Evolutionary conservation across 2,113 vertebrate genomes (phyloP).

Genomic region (Hassar affinis): DNA sequence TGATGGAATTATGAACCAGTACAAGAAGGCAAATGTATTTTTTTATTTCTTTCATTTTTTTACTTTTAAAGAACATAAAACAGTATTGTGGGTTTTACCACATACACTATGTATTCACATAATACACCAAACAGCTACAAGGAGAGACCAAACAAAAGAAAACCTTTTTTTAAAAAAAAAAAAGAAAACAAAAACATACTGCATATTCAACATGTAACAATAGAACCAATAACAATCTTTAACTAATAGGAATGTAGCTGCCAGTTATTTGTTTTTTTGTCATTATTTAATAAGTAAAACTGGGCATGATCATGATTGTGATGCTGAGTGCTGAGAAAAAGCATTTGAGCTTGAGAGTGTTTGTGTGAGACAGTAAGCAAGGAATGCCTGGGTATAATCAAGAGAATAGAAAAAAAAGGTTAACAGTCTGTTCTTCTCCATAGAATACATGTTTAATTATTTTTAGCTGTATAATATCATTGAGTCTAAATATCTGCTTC

Average conservation of each 20-base stretch:
- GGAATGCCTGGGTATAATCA: constrained; percentile 46
- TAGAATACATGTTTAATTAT: constrained; percentile 61
- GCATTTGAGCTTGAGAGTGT: constrained; percentile 50
- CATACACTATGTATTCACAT: constrained; percentile 85
- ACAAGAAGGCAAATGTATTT: neutral
- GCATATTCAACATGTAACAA: constrained; percentile 79
- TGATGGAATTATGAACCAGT: neutral
- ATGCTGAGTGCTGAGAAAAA: constrained; percentile 48
- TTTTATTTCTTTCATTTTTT: constrained; percentile 71
- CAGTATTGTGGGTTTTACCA: constrained; percentile 78
- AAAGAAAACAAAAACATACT: constrained; percentile 69
- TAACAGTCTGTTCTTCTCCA: constrained; percentile 69
- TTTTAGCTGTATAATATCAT: constrained; percentile 56
- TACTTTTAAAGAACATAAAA: constrained; percentile 82
- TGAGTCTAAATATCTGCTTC: constrained; percentile 58
- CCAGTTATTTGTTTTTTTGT: constrained; percentile 66
- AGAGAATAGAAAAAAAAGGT: constrained; percentile 51
- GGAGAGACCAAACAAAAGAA: constrained; percentile 80
- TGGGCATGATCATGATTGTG: constrained; percentile 42
- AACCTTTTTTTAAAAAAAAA: constrained; percentile 68
- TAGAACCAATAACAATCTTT: constrained; percentile 73
- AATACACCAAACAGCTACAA: constrained; percentile 83
- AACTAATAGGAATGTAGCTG: constrained; percentile 80
- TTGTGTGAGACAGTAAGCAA: constrained; percentile 38
- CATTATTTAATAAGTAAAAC: constrained; percentile 45